Conservation (phyloP, 2,797 vertebrate species). For the Lithobates sylvaticus region DNA sequence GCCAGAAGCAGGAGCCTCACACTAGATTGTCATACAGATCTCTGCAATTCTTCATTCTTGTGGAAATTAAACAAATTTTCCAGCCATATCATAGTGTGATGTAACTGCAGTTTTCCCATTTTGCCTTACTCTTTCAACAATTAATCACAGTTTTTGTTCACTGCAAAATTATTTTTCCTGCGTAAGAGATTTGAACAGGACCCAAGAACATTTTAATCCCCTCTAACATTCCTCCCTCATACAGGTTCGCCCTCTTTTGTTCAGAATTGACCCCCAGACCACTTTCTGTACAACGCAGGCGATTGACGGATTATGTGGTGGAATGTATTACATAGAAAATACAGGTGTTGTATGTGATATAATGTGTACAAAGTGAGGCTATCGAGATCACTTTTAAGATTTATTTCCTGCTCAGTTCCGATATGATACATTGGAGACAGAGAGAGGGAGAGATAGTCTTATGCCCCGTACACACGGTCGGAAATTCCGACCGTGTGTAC, state of each 20-base stretch:
- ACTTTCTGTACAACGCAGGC: not conserved
- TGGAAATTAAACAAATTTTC: too few species aligned
- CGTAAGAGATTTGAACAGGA: slow-evolving; percentile 21
- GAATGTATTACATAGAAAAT: not conserved
- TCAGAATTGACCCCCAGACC: slow-evolving; percentile 1
- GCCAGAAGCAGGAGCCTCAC: too few species aligned
- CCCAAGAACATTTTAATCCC: slow-evolving; percentile 39
- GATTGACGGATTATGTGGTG: not conserved
- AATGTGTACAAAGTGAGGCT: too few species aligned
- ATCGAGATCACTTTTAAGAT: too few species aligned
- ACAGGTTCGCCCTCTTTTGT: slow-evolving; percentile 28
- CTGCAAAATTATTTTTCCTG: not conserved
- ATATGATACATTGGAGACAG: too few species aligned
- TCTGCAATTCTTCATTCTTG: too few species aligned
- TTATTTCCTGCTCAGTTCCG: too few species aligned
- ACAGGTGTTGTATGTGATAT: not conserved
- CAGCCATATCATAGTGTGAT: too few species aligned
- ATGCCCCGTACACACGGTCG: too few species aligned
- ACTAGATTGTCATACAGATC: too few species aligned
- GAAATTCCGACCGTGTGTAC: too few species aligned
- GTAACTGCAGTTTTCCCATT: not conserved
- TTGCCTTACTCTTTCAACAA: not conserved
- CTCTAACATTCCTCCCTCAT: slow-evolving; percentile 16
- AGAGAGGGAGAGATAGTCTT: too few species aligned
- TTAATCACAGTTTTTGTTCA: slow-evolving; percentile 16